Evolutionary conservation across 2,113 vertebrate species (phyloP), one percentile per base, ranked within the genome.

Genomic region (Empidonax traillii): DNA sequence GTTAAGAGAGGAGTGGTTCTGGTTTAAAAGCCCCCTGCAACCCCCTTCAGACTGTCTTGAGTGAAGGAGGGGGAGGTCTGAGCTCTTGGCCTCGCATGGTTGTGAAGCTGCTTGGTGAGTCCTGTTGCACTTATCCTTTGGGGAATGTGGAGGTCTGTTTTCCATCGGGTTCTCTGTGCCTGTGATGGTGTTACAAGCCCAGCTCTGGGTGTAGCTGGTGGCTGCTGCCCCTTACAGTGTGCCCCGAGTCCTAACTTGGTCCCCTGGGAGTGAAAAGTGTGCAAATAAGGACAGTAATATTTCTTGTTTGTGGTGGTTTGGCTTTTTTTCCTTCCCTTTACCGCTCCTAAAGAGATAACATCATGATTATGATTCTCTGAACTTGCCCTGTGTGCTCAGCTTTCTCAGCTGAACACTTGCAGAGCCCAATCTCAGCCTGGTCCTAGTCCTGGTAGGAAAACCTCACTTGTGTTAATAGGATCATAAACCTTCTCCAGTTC

Each of bases 31-130:
- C 13, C 37, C 30, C 3, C 37, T 67, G n/a, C 2, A 35, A 5
- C 3, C 5, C 1, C 1, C 8, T 56, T 31, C 9, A 4, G 63
- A 1, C 3, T 21, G 8, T 1, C 1, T 6, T 66, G n/a, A 33
- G 35, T 12, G 21, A 19, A 46, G 9, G 8, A 31, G 16, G 21
- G 41, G 15, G 18, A 37, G 35, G 30, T 11, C 17, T 31, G 77
- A 52, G 37, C 3, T 84, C 6, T 62, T 67, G 27, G 28, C 2
- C 0, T 0, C 8, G 6, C 12, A 14, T 33, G 39, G 25, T 10
- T 72, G 9, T 31, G 43, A 37, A 49, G n/a, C 11, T 81, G 72
- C 14, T 52, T 17, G 28, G 62, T 71, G 66, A n/a, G 47, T 33
- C 11, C 4, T 75, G 24, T 28, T 81, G 55, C 1, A 0, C 24